Evolutionary conservation across 2,888 invertebrate species (phyloP), one percentile per base, ranked within the genome.

Genomic region (Synanthedon tipuliformis): DNA sequence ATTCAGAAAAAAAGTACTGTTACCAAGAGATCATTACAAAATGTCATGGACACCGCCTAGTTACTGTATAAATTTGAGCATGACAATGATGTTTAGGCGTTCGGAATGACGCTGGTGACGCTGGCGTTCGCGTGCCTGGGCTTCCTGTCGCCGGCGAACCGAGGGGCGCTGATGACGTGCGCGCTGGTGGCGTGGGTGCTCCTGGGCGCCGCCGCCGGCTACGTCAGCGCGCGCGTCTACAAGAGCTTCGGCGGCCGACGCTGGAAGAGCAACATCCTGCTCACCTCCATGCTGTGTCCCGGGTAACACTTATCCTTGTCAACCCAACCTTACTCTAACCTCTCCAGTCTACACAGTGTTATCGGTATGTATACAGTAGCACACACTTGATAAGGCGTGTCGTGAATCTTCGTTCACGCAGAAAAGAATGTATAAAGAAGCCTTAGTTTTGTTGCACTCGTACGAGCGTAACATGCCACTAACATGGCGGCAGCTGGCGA

Each of bases 81-180:
- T 34, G 34, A 3, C 7, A 34, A 34, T 34, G 34, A 34, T 2
- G 34, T 34, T 10, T 60, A 87, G 87, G 88, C 91, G 10, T 94
- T 98, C 71, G 95, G 94, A 71, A 99, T 99, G 98, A 93, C 96
- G 1, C 88, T 98, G 52, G 94, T 99, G 52, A 99, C 99, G 0
- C 84, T 99, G 55, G 97, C 95, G 13, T 99, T 99, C 85, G 99
- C 99, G n/a, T 99, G 99, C 78, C 90, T 99, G 59, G 99, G 99
- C 53, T 99, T 99, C 87, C 89, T 99, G 54, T 99, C 98, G 10
- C 99, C 99, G 0, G 99, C 99, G 4, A 99, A 99, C 85, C 92
- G 99, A 68, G 99, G 99, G 8, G 97, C 98, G 0, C 84, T 99
- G 56, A 99, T 99, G 98, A 99, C 99, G 1, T 99, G 98, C 75